Conservation (phyloP, 2,797 vertebrate species). For the Alcedo quadribrachys region DNA sequence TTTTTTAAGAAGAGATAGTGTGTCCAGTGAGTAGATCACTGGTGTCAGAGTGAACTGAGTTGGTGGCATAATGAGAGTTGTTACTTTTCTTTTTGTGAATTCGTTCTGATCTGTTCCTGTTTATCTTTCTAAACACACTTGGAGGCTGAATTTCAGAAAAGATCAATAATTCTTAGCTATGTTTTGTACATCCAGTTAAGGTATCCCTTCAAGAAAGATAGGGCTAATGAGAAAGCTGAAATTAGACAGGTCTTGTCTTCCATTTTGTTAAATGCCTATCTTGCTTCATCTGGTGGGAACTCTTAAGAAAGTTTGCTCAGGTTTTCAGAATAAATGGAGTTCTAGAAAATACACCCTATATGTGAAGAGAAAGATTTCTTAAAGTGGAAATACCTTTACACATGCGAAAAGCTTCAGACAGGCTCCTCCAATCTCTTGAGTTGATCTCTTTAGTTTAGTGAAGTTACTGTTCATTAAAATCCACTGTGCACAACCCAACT, state of each 20-base stretch:
- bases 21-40: neutral
- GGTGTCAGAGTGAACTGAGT: neutral
- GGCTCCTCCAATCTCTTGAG: neutral
- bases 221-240: neutral
- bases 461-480: neutral
- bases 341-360: neutral
- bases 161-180: neutral
- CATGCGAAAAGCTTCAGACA: neutral
- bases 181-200: neutral
- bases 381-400: neutral
- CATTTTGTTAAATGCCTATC: neutral
- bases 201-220: neutral
- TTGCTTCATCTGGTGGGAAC: neutral
- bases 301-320: neutral
- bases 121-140: neutral
- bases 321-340: neutral
- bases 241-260: neutral
- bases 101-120: neutral
- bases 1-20: neutral
- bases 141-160: neutral
- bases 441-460: neutral
- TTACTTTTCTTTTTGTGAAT: neutral
- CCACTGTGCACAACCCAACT: neutral
- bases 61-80: neutral
- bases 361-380: neutral